Percentiles rank a stretch among this genome's conserved stretches.
phyloP scores from a whole-genome alignment of 2,888 invertebrate species.

The Dromius quadrimaculatus region DNA sequence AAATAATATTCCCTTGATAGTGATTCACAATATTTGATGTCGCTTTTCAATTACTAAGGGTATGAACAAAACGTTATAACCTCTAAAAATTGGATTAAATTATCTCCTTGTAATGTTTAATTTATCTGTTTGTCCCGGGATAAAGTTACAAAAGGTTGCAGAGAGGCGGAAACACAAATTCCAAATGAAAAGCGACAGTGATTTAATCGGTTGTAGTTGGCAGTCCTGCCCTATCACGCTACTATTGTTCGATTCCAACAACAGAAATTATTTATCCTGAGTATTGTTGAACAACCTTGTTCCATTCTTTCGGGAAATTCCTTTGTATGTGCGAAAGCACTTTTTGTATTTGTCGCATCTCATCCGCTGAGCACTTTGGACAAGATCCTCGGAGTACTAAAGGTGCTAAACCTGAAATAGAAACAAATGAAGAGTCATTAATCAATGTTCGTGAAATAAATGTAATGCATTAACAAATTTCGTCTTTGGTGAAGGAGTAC shows the following conservation, averaged over 20 bases:
- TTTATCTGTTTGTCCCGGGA: not conserved
- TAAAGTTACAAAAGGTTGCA: slow-evolving; percentile 6
- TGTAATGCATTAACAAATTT: too few relatives aligned
- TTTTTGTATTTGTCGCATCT: slow-evolving; percentile 79
- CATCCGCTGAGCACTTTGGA: slow-evolving; percentile 77
- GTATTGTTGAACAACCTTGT: slow-evolving; percentile 78
- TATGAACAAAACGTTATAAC: too few relatives aligned
- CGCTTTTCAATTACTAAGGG: too few relatives aligned
- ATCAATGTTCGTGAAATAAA: too few relatives aligned
- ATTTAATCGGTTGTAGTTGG: slow-evolving; percentile 44
- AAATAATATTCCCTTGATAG: too few relatives aligned
- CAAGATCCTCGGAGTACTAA: slow-evolving; percentile 80
- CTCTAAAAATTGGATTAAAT: too few relatives aligned
- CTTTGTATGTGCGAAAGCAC: slow-evolving; percentile 81
- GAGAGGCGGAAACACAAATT: not conserved
- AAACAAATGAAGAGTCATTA: too few relatives aligned
- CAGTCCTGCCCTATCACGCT: slow-evolving; percentile 31
- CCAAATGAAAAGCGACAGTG: slow-evolving; percentile 39
- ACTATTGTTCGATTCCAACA: slow-evolving; percentile 32
- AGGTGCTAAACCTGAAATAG: slow-evolving; percentile 78
- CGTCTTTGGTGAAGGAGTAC: too few relatives aligned
- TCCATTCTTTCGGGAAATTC: slow-evolving; percentile 83
- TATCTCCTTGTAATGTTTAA: too few relatives aligned
- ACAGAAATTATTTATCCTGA: slow-evolving; percentile 66
- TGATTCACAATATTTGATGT: too few relatives aligned